phyloP scores from a whole-genome alignment of 2,888 invertebrate species.

The Epistrophe eligans region DNA sequence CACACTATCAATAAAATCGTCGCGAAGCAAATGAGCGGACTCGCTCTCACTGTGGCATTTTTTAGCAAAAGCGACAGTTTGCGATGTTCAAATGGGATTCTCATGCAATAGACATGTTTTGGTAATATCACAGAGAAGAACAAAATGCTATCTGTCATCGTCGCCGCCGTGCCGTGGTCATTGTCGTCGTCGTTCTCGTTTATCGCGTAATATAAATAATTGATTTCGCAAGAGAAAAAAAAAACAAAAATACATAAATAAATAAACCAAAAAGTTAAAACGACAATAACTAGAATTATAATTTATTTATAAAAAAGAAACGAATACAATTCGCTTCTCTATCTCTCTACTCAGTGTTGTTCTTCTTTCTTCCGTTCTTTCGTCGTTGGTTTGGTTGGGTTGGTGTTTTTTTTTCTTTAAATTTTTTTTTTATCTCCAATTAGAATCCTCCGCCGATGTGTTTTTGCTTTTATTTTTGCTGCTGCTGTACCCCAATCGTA shows the following conservation, averaged over 20 bases:
- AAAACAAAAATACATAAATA: slow-evolving; percentile 43
- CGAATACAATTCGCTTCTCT: slow-evolving; percentile 61
- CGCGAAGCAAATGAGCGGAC: slow-evolving; percentile 3
- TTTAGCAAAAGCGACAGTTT: slow-evolving; percentile 76
- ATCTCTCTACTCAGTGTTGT: slow-evolving; percentile 43
- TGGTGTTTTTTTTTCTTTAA: slow-evolving; percentile 42
- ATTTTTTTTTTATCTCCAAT: slow-evolving; percentile 69
- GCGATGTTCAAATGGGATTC: slow-evolving; percentile 73
- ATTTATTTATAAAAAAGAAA: slow-evolving; percentile 56
- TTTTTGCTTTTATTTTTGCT: slow-evolving; percentile 62
- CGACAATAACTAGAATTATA: slow-evolving; percentile 53
- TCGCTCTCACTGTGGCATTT: slow-evolving; percentile 68
- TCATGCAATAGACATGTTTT: slow-evolving; percentile 75
- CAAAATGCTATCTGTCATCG: slow-evolving; percentile 68
- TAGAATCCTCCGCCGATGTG: slow-evolving; percentile 73
- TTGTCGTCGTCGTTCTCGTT: slow-evolving; percentile 70
- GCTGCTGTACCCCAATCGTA: slow-evolving; percentile 62
- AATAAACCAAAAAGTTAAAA: slow-evolving; percentile 40
- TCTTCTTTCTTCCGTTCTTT: slow-evolving; percentile 64
- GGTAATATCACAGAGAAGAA: slow-evolving; percentile 73
- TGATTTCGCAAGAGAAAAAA: slow-evolving; percentile 57
- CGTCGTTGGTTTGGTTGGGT: slow-evolving; percentile 49
- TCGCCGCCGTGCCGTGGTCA: slow-evolving; percentile 58
- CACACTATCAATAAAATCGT: slow-evolving; percentile 8
- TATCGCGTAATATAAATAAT: slow-evolving; percentile 65